Conservation (phyloP, 2,113 vertebrate species). For the Serinus canaria region DNA sequence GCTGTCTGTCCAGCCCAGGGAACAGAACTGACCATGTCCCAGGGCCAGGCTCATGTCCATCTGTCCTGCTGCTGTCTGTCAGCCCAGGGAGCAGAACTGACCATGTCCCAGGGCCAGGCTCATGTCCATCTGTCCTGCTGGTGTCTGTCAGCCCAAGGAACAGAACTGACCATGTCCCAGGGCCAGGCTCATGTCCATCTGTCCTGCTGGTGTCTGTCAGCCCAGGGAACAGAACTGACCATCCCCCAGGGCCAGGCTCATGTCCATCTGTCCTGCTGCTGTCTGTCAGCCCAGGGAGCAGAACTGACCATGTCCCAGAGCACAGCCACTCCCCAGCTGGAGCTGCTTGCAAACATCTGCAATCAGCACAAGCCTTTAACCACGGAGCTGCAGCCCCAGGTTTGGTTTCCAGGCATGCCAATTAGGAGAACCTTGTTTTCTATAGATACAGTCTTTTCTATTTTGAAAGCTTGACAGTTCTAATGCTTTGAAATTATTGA, state of each 20-base stretch:
- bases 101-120: not conserved
- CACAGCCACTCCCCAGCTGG: not conserved
- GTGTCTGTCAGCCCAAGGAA: no score
- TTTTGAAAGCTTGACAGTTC: constrained; percentile 56
- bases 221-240: no score
- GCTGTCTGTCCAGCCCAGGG: no score
- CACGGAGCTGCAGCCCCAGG: not conserved
- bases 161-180: no score
- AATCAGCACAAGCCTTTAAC: not conserved
- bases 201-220: no score
- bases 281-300: no score
- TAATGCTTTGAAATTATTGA: constrained; percentile 29
- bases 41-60: not conserved
- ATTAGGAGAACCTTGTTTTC: constrained; percentile 52
- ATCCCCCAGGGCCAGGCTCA: not conserved
- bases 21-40: no score
- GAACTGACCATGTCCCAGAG: not conserved
- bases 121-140: not conserved
- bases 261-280: not conserved
- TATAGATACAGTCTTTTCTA: constrained; percentile 16
- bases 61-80: not conserved
- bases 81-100: no score
- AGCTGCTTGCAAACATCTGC: not conserved
- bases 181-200: no score
- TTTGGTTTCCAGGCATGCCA: not conserved